Base-by-base conservation (phyloP, 2,888 invertebrate genomes). In the Sarcophaga variegata region DNA sequence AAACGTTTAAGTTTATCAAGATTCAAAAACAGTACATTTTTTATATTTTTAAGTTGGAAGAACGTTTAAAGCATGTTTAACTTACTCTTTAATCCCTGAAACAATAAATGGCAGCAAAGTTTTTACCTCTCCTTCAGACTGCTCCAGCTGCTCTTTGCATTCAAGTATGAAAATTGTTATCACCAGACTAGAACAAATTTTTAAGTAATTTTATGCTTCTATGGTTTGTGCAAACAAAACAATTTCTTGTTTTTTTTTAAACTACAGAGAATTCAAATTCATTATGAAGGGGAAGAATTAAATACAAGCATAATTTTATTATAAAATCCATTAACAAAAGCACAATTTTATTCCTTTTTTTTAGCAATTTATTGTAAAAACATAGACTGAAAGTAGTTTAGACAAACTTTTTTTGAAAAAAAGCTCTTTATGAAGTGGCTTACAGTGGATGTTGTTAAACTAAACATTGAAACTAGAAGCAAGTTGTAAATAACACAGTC, bases 191-290 rank as follows among this genome's bases (percentile, higher is more conserved):
- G 77, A 85, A 81, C 62, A 47, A 77, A 81, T 81, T 85, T 81
- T 72, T 77, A 81, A 77, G 60, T 85, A 81, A 81, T 85, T 85
- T 81, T 85, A 85, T 72, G 81, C 81, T 85, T 85, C 63, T 85
- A 47, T 59, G 60, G 69, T 72, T 80, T 69, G 8, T 20, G 12
- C 67, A 54, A 72, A 69, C 22, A 77, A 76, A 70, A 63, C 62
- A 37, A 37, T 37, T 10, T 37, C 20, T 49, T 49, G 14, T 37
- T 37, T 8, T 37, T 1, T 37, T 37, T 37, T 37, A 8, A 45
- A 47, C 72, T 27, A 25, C 14, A 47, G 14, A 4, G 22, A 71
- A 11, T 20, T 11, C 4, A 76, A 49, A 37, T 45, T 62, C 66
- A 45, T 49, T 67, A 81, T 12, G 14, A 62, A 62, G n/a, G 62